Evolutionary conservation across 2,113 vertebrate species (phyloP), one percentile per base, ranked within the genome.

Genomic region (Progne subis): DNA sequence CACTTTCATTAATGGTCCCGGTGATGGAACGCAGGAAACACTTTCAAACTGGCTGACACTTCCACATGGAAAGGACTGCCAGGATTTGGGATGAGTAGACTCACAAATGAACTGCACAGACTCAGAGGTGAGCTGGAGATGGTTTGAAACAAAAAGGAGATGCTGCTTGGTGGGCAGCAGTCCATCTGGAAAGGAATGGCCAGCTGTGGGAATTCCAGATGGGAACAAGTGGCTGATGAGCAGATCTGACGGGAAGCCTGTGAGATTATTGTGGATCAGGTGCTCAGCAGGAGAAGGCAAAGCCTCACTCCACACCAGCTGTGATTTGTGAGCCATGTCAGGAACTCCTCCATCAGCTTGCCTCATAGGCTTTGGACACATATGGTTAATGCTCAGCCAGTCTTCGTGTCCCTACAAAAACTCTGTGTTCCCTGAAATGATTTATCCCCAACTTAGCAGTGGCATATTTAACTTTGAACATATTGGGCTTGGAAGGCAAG

Each of bases 31-130:
- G 6, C 49, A 32, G 61, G 71, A 79, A 92, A 94, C 50, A 53
- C 57, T 90, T 65, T 86, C 89, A 95, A 46, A 68, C 83, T 86
- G 86, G 59, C 93, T 76, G 83, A 94, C 91, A 94, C 83, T 43
- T 56, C 39, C n/a, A 46, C 72, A 57, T 37, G 11, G 53, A 57
- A 72, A 90, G 71, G 50, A 81, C 50, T 94, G 86, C 37, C 71
- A 72, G 86, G 9, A 43, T 65, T 74, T 69, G 84, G 89, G 89
- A 53, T 50, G 77, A 50, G 76, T 2, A 57, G 76, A 57, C 39
- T 94, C 61, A 74, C 41, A 90, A 90, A 81, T 20, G 53, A 80
- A 46, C 31, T n/a, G 55, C 55, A 57, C 11, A 60, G 32, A 86
- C 64, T 71, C 57, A 44, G 34, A 61, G 31, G 53, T 49, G 68